Evolutionary conservation across 2,797 vertebrate species (phyloP).

Genomic region (Rhinogobio ventralis): DNA sequence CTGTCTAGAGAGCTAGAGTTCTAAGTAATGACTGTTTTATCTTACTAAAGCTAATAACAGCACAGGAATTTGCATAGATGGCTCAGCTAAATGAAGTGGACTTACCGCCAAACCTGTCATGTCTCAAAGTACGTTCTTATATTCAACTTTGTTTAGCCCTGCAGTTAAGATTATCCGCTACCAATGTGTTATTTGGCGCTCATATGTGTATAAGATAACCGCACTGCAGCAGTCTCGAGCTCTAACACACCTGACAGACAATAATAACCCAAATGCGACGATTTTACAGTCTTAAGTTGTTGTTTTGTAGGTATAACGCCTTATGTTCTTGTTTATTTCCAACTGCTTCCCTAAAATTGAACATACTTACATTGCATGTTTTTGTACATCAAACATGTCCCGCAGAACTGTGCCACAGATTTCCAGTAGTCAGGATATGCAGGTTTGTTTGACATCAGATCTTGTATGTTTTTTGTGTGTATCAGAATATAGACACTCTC

Average conservation of each 20-base stretch:
- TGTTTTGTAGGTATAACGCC: not conserved
- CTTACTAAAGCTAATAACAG: not conserved
- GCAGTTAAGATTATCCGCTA: not conserved
- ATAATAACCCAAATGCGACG: not conserved
- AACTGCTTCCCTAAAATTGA: not conserved
- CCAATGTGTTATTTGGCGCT: not conserved
- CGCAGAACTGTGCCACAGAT: not conserved
- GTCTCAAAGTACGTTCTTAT: conserved; percentile 75
- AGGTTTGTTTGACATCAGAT: not conserved
- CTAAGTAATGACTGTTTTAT: not conserved
- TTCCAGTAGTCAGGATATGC: not conserved
- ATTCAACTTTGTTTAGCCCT: not conserved
- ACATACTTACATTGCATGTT: not conserved
- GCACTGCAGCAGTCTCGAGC: not conserved
- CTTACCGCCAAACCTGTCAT: conserved; percentile 62
- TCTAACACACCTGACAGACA: not conserved
- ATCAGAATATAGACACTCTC: conserved; percentile 84
- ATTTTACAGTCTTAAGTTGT: not conserved
- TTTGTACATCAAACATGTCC: not conserved
- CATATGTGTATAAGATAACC: not conserved
- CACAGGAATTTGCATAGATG: conserved; percentile 58
- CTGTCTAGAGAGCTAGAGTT: not conserved
- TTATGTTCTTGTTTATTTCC: not conserved
- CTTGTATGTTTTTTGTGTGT: conserved; percentile 50
- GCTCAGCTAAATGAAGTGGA: conserved; percentile 62